Percentiles rank a stretch among this genome's conserved stretches.
These are phyloP conservation scores for Hybognathus amarus DNA, from an alignment of 2,797 vertebrate genomes.

Conservation along the genomic window DNA sequence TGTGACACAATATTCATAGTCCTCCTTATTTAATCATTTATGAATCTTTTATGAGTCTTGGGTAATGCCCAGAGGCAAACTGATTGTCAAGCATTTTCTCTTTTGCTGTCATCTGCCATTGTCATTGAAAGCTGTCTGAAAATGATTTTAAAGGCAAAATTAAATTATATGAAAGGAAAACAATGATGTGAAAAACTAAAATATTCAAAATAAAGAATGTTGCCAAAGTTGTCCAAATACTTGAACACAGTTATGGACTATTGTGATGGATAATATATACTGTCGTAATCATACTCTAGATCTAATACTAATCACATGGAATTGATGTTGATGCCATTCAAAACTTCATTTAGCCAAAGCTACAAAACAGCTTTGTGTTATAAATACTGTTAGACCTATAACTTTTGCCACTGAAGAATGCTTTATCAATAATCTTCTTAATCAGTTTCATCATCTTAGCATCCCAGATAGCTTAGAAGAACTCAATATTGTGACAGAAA, in stretches of 20 bases:
- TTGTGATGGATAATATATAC: background rate
- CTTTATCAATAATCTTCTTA: too few relatives aligned
- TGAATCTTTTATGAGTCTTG: conserved; percentile 53
- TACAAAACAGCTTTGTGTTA: too few relatives aligned
- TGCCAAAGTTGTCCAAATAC: background rate
- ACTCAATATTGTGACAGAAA: too few relatives aligned
- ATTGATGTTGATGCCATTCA: too few relatives aligned
- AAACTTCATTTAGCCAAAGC: too few relatives aligned
- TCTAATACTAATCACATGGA: too few relatives aligned
- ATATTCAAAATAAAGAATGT: background rate
- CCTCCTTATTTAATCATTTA: conserved; percentile 49
- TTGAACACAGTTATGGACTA: background rate
- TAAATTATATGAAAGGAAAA: conserved; percentile 23
- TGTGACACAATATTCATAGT: conserved; percentile 42
- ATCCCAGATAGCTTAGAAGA: too few relatives aligned
- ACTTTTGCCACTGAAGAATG: too few relatives aligned
- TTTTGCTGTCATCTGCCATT: conserved; percentile 29
- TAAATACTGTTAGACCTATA: too few relatives aligned
- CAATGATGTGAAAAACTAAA: background rate
- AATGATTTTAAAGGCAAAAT: conserved; percentile 10
- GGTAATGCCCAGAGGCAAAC: conserved; percentile 49
- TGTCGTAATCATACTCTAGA: too few relatives aligned
- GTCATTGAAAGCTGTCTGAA: conserved; percentile 30
- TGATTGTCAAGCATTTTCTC: conserved; percentile 49
- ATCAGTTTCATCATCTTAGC: too few relatives aligned